Evolutionary conservation across 2,797 vertebrate genomes (phyloP), one percentile per base, ranked within the genome.

Genomic region (Leptodactylus fallax): DNA sequence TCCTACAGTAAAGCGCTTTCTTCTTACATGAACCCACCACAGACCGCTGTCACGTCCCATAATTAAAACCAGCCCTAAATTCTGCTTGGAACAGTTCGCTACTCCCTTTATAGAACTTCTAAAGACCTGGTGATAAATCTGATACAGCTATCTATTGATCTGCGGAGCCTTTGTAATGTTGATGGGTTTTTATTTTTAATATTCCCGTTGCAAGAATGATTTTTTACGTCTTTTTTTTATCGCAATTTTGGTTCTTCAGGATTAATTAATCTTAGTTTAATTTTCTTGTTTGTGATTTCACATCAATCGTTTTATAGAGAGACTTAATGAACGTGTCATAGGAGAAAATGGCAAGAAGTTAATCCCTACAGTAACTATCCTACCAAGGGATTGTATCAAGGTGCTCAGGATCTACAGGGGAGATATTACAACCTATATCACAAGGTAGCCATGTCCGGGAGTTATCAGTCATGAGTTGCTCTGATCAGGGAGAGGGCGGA

Each of bases 231-330:
- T 51, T 17, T 36, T 67, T 71, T 67, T 23, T 53, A 47, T 27
- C 61, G 53, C n/a, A 27, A 27, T 67, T 27, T 13, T 53, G 7
- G 19, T 51, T 21, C 3, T 36, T 36, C 1, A 7, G 8, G 10
- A 71, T 55, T 83, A 71, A 69, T 83, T 69, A 21, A 69, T 69
- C 81, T 71, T n/a, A 27, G 14, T 53, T 83, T 56, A 17, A 55
- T 71, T 27, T 83, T 83, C 49, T 71, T 69, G 14, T 71, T 19
- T 83, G 23, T 16, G n/a, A 53, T 69, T 71, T 65, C 45, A 81
- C 61, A 81, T 67, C 79, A 67, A 51, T 81, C 45, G 25, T 67
- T 25, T 51, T 25, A 67, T 65, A 65, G 45, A 23, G 23, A 67
- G 14, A 23, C 13, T 36, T 55, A 55, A 71, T 56, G 27, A 55